phyloP scores from a whole-genome alignment of 2,113 vertebrate species.

The Carassius auratus region DNA sequence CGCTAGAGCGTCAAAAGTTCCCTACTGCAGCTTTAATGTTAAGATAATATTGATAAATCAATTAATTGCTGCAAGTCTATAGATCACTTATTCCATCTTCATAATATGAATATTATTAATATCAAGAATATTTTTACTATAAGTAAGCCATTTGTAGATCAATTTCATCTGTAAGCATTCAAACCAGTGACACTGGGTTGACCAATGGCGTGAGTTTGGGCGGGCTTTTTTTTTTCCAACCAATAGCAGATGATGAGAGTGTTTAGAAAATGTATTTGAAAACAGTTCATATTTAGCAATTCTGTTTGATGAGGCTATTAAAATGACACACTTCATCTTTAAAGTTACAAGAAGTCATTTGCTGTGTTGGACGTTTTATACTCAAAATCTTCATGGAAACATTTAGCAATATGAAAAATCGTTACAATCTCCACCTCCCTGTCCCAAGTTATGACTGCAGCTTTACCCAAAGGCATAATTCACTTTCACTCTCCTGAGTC shows the following conservation, averaged over 20 bases:
- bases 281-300: background rate
- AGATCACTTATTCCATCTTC: background rate
- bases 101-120: background rate
- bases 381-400: constrained; percentile 20
- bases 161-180: background rate
- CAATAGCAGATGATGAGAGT: background rate
- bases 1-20: too few relatives aligned
- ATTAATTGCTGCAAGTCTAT: background rate
- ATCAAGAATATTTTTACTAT: background rate
- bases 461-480: constrained; percentile 2
- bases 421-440: background rate
- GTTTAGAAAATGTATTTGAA: background rate
- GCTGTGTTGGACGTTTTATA: constrained; percentile 1
- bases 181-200: background rate
- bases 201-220: background rate
- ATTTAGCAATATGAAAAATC: constrained; percentile 19
- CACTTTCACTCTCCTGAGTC: background rate
- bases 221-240: background rate
- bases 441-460: background rate
- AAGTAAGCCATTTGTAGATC: background rate
- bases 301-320: background rate
- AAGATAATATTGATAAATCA: background rate
- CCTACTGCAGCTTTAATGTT: too few relatives aligned
- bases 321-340: constrained; percentile 19
- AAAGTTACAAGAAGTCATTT: background rate